Evolutionary conservation across 53 echinoderm and acorn worm genomes (phyloP), one percentile per base, ranked within the genome.

Genomic region (Antedon mediterranea): DNA sequence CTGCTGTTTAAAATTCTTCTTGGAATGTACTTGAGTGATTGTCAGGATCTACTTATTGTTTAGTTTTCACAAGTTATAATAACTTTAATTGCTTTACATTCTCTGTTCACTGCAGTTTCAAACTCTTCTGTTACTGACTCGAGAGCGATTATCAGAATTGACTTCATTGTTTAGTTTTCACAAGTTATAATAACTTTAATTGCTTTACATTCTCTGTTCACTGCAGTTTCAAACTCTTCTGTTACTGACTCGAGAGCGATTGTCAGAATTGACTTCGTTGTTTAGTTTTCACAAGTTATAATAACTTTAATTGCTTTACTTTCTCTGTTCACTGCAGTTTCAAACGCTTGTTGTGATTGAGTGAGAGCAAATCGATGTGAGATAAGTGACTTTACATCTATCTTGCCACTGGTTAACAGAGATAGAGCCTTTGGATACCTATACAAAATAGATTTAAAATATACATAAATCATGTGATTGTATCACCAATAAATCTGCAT

Each of bases 381-480:
- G 30, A 87, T 76, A 0, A 87, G 76, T 29, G 79, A 71, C 43
- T 83, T 79, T 79, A 83, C 75, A 34, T 74, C 74, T 41, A 87
- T 44, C 34, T 79, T 71, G 31, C 87, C 87, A 30, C 74, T 79
- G 0, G 87, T 44, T n/a, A 87, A 34, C 83, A 87, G 79, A 23
- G 83, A 44, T n/a, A 87, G 43, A 13, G 87, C 87, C 44, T 87
- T 87, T 26, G 87, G 87, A 71, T 87, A 87, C 42, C 85, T 85
- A 31, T 4, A 80, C 74, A 9, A 28, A 72, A 72, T n/a, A n/a
- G n/a, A n/a, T n/a, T n/a, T n/a, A n/a, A n/a, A n/a, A n/a, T n/a
- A n/a, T n/a, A n/a, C n/a, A n/a, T n/a, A n/a, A n/a, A n/a, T n/a
- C n/a, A n/a, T n/a, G n/a, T n/a, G n/a, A n/a, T n/a, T n/a, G n/a